A percentile compares a stretch with the other conserved stretches of the same genome.
phyloP scores from a whole-genome alignment of 1,140 invertebrate species.

The Camponotus vicinus region DNA sequence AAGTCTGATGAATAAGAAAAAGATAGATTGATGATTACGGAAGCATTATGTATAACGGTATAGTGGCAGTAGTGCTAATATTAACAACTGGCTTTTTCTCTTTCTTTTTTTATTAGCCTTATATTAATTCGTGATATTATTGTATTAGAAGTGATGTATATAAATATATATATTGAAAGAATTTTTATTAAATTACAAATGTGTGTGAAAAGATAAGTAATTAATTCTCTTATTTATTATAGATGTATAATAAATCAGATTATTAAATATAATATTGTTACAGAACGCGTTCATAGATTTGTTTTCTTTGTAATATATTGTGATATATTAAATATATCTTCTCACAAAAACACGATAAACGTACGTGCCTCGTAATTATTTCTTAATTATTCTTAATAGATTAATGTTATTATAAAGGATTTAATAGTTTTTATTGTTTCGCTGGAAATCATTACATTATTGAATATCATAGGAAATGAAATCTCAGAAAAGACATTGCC shows the following conservation, averaged over 20 bases:
- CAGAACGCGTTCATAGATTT: neutral
- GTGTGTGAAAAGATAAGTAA: neutral
- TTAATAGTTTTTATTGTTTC: constrained; percentile 17
- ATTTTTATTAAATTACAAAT: neutral
- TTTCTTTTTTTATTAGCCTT: constrained; percentile 10
- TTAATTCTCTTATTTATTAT: neutral
- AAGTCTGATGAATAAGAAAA: constrained; percentile 28
- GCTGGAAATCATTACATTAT: neutral
- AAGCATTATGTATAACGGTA: constrained; percentile 37
- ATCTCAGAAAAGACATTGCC: constrained; percentile 3
- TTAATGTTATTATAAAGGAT: neutral
- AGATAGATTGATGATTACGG: constrained; percentile 26
- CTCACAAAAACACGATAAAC: neutral
- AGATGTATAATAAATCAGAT: too few relatives aligned
- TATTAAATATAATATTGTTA: neutral
- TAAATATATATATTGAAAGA: neutral
- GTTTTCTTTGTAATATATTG: neutral
- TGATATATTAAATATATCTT: neutral
- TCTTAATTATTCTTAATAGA: neutral
- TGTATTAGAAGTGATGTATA: neutral
- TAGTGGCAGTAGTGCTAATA: neutral
- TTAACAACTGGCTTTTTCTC: neutral
- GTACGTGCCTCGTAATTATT: neutral
- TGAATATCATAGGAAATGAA: constrained; percentile 13
- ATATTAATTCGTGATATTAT: neutral